Base-by-base conservation (phyloP, 2,797 vertebrate species). In the Hydrophis major region DNA sequence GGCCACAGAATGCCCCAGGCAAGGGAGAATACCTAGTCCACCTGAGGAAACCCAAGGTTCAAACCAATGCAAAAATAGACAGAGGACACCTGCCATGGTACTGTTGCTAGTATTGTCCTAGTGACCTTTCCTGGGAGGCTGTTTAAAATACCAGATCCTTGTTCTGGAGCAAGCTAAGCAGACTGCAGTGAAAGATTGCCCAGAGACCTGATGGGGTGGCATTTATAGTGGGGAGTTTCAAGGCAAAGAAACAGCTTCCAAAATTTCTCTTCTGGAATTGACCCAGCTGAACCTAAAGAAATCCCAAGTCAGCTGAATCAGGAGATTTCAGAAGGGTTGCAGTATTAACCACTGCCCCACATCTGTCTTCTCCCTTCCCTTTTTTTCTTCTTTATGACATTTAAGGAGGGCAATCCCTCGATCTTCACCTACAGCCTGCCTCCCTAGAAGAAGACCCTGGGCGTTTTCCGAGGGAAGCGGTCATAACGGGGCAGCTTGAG, bases 11-110 rank as follows among this genome's bases (percentile, higher is more conserved):
- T 78, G n/a, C 37, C 55, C 66, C 55, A 69, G 4, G 61, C 16
- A 66, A 53, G 27, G 4, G 47, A 53, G 60, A 20, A 20, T 4
- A 22, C 32, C 22, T 37, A 56, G 12, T 28, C 53, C 87, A 37
- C 14, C 12, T 27, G 2, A 27, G 27, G 6, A 25, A 47, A 6
- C 50, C 20, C 16, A 32, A 20, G 5, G 32, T 83, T 14, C 55
- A 14, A 13, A 37, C 10, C 6, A 1, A 47, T 3, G 4, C 0
- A 8, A 4, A 57, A 78, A 18, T 1, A 50, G 3, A 61, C 47
- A 42, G 32, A 25, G 13, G 37, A 28, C 56, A 47, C 1, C 2
- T 59, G 53, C 16, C 50, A 92, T 25, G 8, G 16, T 10, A 25
- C n/a, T 32, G 27, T 14, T 74, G n/a, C 14, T 86, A 28, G 11